phyloP scores from a whole-genome alignment of 2,113 vertebrate genomes.

The Struthio camelus region DNA sequence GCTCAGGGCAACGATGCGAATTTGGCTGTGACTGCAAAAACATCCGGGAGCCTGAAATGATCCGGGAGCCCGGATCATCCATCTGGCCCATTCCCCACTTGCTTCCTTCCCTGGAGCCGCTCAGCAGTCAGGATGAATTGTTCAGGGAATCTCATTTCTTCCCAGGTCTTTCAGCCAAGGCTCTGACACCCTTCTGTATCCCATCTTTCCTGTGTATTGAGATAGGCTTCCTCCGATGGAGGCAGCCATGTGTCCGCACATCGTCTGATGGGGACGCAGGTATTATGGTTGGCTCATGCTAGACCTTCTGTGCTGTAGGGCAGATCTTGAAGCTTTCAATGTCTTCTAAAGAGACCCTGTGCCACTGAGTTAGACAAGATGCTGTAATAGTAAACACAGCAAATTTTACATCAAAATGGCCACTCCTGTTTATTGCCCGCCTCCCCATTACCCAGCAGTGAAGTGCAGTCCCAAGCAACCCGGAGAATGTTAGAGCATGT shows the following conservation, averaged over 20 bases:
- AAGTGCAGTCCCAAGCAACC: not conserved
- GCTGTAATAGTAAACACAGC: not conserved
- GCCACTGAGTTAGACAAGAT: not conserved
- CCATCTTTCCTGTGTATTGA: not conserved
- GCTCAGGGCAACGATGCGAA: no score
- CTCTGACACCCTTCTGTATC: not conserved
- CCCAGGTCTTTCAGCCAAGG: not conserved
- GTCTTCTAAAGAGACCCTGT: not conserved
- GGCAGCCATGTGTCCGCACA: not conserved
- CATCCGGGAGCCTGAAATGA: no score
- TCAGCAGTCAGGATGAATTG: not conserved
- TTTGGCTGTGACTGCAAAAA: not conserved
- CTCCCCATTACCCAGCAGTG: not conserved
- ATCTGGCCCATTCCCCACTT: not conserved
- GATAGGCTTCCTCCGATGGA: not conserved
- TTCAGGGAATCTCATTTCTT: not conserved
- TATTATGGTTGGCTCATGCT: not conserved
- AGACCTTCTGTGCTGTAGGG: not conserved
- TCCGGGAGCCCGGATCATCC: not conserved
- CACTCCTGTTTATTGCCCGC: not conserved
- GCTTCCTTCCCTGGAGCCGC: not conserved
- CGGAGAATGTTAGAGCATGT: not conserved
- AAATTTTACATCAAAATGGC: not conserved
- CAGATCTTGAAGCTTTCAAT: not conserved
- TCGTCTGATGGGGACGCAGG: not conserved